Evolutionary conservation across 2,888 invertebrate genomes (phyloP).

Genomic region (Sphaerolaimus hirsutus): DNA sequence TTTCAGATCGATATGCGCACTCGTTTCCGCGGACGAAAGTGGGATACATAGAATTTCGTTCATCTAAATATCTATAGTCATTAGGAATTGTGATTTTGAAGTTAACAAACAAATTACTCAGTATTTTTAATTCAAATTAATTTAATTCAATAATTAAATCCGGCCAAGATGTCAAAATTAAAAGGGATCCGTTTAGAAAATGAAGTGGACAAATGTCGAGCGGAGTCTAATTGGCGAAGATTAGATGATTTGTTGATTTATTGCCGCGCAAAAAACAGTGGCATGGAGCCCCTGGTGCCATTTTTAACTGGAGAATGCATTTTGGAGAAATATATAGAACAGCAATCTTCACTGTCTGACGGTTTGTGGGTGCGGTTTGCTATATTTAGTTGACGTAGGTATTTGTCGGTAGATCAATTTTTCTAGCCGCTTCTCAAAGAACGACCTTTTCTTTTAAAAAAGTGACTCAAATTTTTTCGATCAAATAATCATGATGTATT

Average conservation of each 20-base stretch:
- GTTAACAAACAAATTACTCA: too few relatives aligned
- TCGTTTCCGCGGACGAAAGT: slow-evolving; percentile 54
- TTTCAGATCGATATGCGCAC: slow-evolving; percentile 43
- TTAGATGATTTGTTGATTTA: slow-evolving; percentile 5
- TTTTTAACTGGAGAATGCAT: slow-evolving; percentile 6
- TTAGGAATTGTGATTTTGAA: not conserved
- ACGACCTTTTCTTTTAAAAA: too few relatives aligned
- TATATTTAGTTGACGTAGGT: too few relatives aligned
- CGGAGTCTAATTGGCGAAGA: slow-evolving; percentile 64
- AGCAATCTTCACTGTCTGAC: not conserved
- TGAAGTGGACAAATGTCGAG: slow-evolving; percentile 70
- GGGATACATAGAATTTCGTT: too few relatives aligned
- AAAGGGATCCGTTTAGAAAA: slow-evolving; percentile 42
- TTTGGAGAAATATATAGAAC: slow-evolving; percentile 6
- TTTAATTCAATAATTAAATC: not conserved
- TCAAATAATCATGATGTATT: too few relatives aligned
- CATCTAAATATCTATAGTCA: not conserved
- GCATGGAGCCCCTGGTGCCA: slow-evolving; percentile 3
- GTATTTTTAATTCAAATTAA: too few relatives aligned
- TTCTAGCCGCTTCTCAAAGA: too few relatives aligned
- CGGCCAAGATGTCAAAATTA: slow-evolving; percentile 11
- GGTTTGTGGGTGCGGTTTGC: not conserved
- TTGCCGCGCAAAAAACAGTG: not conserved
- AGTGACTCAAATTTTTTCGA: too few relatives aligned
- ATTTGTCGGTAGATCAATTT: too few relatives aligned